phyloP scores from a whole-genome alignment of 2,888 invertebrate species.

The Scaptomyza cyrtandrae region DNA sequence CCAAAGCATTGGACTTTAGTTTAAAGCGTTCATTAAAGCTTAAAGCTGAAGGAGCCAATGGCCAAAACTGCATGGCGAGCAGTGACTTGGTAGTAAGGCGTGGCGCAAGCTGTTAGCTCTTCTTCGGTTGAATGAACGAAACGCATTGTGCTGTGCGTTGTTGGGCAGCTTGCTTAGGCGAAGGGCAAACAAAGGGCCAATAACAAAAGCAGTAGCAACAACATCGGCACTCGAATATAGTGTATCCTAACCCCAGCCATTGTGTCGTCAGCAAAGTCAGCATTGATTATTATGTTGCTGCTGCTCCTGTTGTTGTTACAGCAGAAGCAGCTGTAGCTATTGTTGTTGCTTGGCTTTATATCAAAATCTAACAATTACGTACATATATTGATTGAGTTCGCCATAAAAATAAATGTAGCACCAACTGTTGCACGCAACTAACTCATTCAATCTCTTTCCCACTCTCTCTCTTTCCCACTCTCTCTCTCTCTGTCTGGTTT shows the following conservation, averaged over 20 bases:
- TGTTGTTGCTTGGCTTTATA: conserved; percentile 42
- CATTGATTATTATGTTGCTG: conserved; percentile 65
- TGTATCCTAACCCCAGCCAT: conserved; percentile 62
- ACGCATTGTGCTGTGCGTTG: conserved; percentile 52
- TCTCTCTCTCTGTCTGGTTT: not conserved
- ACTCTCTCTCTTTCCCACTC: conserved; percentile 35
- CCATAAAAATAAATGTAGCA: conserved; percentile 56
- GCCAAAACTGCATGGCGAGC: conserved; percentile 52
- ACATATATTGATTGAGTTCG: conserved; percentile 66
- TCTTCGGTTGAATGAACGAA: conserved; percentile 75
- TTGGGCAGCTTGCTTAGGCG: conserved; percentile 10
- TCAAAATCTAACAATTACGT: conserved; percentile 71
- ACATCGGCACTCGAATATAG: conserved; percentile 1
- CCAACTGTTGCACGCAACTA: conserved; percentile 74
- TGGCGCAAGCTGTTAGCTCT: conserved; percentile 58
- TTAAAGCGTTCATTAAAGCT: conserved; percentile 24
- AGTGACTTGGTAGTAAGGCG: conserved; percentile 26
- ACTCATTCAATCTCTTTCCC: conserved; percentile 19
- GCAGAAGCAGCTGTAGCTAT: not conserved
- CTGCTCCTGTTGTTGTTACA: conserved; percentile 19
- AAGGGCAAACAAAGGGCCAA: conserved; percentile 67
- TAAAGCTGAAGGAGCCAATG: conserved; percentile 43
- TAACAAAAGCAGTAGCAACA: conserved; percentile 50
- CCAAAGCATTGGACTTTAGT: conserved; percentile 4
- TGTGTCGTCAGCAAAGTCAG: conserved; percentile 49